phyloP scores from a whole-genome alignment of 2,888 invertebrate species.

The Pheosia gnoma region DNA sequence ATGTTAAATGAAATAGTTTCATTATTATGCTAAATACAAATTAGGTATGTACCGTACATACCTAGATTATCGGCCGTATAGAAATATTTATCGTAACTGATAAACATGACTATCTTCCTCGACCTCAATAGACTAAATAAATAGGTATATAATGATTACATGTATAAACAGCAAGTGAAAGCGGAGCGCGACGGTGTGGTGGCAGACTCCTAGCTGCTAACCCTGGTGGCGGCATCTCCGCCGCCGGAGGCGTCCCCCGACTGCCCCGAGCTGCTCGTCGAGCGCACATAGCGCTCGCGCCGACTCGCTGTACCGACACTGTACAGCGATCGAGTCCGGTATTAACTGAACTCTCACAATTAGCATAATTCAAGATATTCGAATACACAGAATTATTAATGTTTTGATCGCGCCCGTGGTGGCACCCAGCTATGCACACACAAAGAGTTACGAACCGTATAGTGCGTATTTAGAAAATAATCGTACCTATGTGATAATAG shows the following conservation, averaged over 20 bases:
- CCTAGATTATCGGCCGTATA: not conserved
- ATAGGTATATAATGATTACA: not conserved
- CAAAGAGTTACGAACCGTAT: not conserved
- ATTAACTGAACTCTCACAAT: not conserved
- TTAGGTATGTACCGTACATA: not conserved
- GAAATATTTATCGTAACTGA: not conserved
- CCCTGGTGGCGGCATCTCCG: conserved; percentile 54
- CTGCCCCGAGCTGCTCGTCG: conserved; percentile 33
- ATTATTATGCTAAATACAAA: not conserved
- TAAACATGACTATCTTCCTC: not conserved
- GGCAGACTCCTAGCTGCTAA: conserved; percentile 76
- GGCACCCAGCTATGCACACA: not conserved
- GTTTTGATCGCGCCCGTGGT: not conserved
- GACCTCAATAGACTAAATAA: not conserved
- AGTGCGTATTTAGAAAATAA: not conserved
- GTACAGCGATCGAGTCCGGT: conserved; percentile 5
- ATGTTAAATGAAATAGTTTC: too few relatives aligned
- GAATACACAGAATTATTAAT: not conserved
- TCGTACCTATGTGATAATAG: not conserved
- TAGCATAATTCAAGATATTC: conserved; percentile 1
- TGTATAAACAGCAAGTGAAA: conserved; percentile 86
- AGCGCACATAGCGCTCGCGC: conserved; percentile 21
- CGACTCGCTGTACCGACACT: conserved; percentile 4
- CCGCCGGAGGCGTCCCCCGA: conserved; percentile 30
- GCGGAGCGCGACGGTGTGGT: conserved; percentile 87